These are phyloP conservation scores for Phrynocephalus vlangalii DNA, from an alignment of 2,797 vertebrate species.

Conservation along the genomic window DNA sequence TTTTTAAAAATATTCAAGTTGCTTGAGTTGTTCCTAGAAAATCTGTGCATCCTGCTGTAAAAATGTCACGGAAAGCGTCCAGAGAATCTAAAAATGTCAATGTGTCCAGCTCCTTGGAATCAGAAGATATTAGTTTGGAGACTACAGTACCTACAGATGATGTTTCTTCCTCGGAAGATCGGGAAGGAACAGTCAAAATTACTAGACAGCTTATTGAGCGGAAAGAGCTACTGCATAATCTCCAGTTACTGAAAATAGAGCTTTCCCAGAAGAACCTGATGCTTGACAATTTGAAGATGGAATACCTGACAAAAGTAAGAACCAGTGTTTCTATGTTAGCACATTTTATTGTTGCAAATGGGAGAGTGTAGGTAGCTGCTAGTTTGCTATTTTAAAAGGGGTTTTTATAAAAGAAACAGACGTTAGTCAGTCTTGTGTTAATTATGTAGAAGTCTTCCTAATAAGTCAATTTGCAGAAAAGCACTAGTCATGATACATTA, in stretches of 20 bases:
- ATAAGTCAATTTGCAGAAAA: neutral
- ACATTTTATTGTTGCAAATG: neutral
- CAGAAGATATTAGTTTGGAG: slow-evolving; percentile 96
- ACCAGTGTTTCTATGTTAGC: neutral
- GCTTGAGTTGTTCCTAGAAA: slow-evolving; percentile 18
- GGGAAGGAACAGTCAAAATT: slow-evolving; percentile 82
- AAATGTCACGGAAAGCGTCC: slow-evolving; percentile 86
- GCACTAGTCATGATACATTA: neutral
- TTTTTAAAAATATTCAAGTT: neutral
- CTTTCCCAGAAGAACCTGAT: slow-evolving; percentile 93
- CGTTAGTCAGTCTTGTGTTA: neutral
- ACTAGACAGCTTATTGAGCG: slow-evolving; percentile 93
- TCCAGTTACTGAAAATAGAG: slow-evolving; percentile 93
- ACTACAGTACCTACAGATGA: slow-evolving; percentile 95
- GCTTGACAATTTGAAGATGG: slow-evolving; percentile 95
- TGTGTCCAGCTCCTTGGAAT: slow-evolving; percentile 93
- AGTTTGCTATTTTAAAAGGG: neutral
- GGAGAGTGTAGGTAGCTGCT: neutral
- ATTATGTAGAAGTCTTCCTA: neutral
- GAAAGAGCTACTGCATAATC: slow-evolving; percentile 91
- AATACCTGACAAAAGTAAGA: slow-evolving; percentile 92
- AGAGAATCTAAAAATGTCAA: slow-evolving; percentile 81
- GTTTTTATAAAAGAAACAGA: neutral
- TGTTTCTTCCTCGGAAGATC: slow-evolving; percentile 91
- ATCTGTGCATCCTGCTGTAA: slow-evolving; percentile 27